A percentile compares a stretch with the other conserved stretches of the same genome.
Conservation (phyloP, 2,888 invertebrate species). For the Aleiodes leptofemur region DNA sequence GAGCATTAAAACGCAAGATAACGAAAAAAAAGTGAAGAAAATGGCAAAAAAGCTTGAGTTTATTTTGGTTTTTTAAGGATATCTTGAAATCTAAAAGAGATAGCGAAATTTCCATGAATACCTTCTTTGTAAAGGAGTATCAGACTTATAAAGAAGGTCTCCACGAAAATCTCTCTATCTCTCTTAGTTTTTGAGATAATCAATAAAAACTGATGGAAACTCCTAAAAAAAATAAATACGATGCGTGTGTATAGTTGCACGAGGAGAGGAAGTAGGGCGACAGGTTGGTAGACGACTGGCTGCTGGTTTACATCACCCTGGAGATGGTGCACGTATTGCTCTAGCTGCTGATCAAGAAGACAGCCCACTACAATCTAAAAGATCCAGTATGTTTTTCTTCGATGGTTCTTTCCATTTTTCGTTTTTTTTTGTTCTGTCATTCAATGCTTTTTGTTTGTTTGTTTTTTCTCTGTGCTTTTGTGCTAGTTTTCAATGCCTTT, state of each 20-base stretch:
- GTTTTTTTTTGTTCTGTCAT: conserved; percentile 42
- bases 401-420: conserved; percentile 45
- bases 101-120: too few species aligned
- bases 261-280: conserved; percentile 74
- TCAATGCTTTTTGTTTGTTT: conserved; percentile 46
- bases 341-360: conserved; percentile 85
- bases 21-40: neutral
- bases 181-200: too few species aligned
- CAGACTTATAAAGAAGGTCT: too few species aligned
- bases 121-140: too few species aligned
- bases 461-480: conserved; percentile 8
- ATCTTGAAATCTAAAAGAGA: conserved; percentile 34
- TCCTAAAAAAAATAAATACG: conserved; percentile 55
- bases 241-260: conserved; percentile 72
- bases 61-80: conserved; percentile 26
- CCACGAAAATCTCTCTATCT: too few species aligned
- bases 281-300: conserved; percentile 78
- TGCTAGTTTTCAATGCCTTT: neutral
- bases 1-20: conserved; percentile 8
- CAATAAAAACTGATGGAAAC: too few species aligned
- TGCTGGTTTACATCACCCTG: conserved; percentile 76
- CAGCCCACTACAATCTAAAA: conserved; percentile 88
- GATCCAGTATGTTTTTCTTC: conserved; percentile 85
- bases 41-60: neutral
- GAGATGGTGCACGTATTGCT: conserved; percentile 77